phyloP scores from a whole-genome alignment of 2,113 vertebrate genomes.

The Pungitius pungitius region DNA sequence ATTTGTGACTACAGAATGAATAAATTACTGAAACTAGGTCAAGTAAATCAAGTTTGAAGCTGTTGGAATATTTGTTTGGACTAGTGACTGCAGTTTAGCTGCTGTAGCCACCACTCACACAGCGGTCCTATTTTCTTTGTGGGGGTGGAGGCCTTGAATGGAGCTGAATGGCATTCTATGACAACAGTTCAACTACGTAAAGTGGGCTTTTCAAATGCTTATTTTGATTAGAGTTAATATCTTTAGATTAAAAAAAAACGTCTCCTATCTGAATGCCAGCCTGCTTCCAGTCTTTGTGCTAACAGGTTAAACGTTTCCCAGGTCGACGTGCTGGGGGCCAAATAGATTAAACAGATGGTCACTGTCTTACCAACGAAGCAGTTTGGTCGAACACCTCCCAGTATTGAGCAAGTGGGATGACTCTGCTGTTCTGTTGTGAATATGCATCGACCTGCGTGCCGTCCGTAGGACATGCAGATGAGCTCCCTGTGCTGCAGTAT shows the following conservation, averaged over 20 bases:
- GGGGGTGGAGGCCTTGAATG: not conserved
- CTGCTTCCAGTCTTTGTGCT: slow-evolving; percentile 17
- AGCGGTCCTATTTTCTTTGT: not conserved
- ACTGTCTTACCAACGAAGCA: slow-evolving; percentile 11
- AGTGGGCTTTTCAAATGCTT: not conserved
- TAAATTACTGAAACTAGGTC: no score
- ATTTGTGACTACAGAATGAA: not conserved
- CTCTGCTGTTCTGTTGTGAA: slow-evolving; percentile 32
- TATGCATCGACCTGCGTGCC: slow-evolving; percentile 41
- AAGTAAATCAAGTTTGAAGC: not conserved
- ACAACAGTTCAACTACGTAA: not conserved
- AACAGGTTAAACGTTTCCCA: not conserved
- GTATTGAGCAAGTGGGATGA: not conserved
- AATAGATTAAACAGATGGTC: slow-evolving; percentile 7
- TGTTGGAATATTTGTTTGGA: not conserved
- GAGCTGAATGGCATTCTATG: not conserved
- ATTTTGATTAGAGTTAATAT: not conserved
- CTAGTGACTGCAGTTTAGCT: no score
- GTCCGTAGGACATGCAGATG: slow-evolving; percentile 31
- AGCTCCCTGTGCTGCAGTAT: slow-evolving; percentile 17
- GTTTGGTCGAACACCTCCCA: not conserved
- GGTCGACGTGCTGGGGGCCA: not conserved
- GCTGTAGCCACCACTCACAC: not conserved
- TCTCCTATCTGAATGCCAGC: not conserved
- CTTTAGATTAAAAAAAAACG: no score